A percentile compares a stretch with the other conserved stretches of the same genome.
These are phyloP conservation scores for Parotocinclus haroldoi DNA, from an alignment of 2,797 vertebrate genomes.

Conservation along the genomic window DNA sequence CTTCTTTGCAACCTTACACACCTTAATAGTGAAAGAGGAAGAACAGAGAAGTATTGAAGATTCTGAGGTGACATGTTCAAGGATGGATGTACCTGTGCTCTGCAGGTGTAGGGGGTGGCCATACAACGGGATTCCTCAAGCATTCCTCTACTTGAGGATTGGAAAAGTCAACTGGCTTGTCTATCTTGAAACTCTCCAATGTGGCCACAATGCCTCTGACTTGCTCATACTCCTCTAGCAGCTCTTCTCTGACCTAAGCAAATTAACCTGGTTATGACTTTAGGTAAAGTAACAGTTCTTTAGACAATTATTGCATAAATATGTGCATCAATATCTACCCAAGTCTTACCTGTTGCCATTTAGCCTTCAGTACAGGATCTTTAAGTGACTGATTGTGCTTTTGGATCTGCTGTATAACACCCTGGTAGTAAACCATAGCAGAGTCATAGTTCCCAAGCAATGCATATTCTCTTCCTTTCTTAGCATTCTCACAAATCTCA, in stretches of 20 bases:
- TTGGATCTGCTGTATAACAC: slow-evolving; percentile 93
- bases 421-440: slow-evolving; percentile 94
- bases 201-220: slow-evolving; percentile 88
- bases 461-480: slow-evolving; percentile 94
- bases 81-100: slow-evolving; percentile 83
- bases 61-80: neutral
- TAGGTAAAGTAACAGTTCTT: neutral
- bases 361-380: slow-evolving; percentile 87
- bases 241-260: slow-evolving; percentile 79
- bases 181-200: slow-evolving; percentile 88
- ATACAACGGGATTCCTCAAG: slow-evolving; percentile 81
- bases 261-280: too few relatives aligned
- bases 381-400: slow-evolving; percentile 85
- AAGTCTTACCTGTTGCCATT: slow-evolving; percentile 88
- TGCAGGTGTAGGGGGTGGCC: slow-evolving; percentile 91
- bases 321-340: too few relatives aligned
- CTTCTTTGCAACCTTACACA: too few relatives aligned
- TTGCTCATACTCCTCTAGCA: slow-evolving; percentile 92
- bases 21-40: too few relatives aligned
- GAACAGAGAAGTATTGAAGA: too few relatives aligned
- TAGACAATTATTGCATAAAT: neutral
- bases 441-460: slow-evolving; percentile 96
- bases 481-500: slow-evolving; percentile 94
- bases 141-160: slow-evolving; percentile 77
- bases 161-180: slow-evolving; percentile 80